These are phyloP conservation scores for Ophion obscuratus DNA, from an alignment of 2,888 invertebrate species.

Conservation along the genomic window DNA sequence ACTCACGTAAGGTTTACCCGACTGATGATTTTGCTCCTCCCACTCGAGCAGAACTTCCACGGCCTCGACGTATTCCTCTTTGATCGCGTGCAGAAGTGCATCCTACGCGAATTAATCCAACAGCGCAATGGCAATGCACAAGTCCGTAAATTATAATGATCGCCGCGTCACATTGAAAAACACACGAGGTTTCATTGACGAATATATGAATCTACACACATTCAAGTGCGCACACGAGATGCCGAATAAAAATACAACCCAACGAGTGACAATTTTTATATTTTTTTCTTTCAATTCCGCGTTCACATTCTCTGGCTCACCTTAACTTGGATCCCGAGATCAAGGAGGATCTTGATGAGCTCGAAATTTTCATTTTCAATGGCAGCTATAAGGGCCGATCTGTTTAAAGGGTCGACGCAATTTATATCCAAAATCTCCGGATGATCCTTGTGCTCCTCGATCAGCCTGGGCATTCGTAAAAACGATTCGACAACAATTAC, in stretches of 20 bases:
- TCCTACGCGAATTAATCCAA: constrained; percentile 86
- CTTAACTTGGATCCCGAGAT: constrained; percentile 93
- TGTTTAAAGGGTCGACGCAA: constrained; percentile 97
- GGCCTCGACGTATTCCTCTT: constrained; percentile 99
- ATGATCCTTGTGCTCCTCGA: constrained; percentile 88
- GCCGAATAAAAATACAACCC: neutral
- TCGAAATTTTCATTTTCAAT: constrained; percentile 99
- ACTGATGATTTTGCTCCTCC: constrained; percentile 92
- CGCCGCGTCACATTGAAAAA: neutral
- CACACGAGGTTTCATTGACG: neutral
- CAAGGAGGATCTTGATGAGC: constrained; percentile 93
- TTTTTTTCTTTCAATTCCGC: neutral
- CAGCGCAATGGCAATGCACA: constrained; percentile 46
- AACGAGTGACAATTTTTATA: neutral
- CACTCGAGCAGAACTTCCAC: constrained; percentile 96
- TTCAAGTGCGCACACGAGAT: neutral
- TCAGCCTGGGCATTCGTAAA: constrained; percentile 85
- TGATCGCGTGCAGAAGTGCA: constrained; percentile 97
- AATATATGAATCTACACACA: neutral
- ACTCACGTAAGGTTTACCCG: constrained; percentile 92
- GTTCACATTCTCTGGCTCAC: constrained; percentile 82
- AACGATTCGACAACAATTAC: neutral
- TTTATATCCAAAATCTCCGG: constrained; percentile 94
- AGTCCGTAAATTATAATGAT: constrained; percentile 51
- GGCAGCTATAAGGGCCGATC: constrained; percentile 96